Percentiles rank a stretch among this genome's conserved stretches.
These are phyloP conservation scores for Nomada goodeniana DNA, from an alignment of 2,888 invertebrate species.

Conservation along the genomic window DNA sequence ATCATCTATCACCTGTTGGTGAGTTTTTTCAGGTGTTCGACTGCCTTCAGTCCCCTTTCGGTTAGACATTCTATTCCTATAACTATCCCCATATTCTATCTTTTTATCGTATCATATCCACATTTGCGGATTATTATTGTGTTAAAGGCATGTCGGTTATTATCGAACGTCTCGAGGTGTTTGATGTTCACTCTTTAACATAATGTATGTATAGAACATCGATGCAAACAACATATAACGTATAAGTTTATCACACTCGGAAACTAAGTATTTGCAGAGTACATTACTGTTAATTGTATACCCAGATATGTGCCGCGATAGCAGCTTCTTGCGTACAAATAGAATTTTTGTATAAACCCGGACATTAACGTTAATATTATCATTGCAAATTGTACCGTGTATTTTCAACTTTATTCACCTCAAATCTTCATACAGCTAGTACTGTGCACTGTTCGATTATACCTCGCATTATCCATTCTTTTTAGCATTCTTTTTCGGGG, in stretches of 20 bases:
- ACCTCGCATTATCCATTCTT: background rate
- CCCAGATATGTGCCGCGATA: background rate
- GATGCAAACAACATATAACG: conserved; percentile 26
- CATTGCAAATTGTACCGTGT: conserved; percentile 1
- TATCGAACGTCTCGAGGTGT: conserved; percentile 57
- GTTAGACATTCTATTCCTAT: conserved; percentile 40
- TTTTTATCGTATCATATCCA: conserved; percentile 17
- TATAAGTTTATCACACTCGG: conserved; percentile 25
- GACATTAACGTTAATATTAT: background rate
- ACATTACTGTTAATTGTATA: background rate
- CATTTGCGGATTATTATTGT: conserved; percentile 47
- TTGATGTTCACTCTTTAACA: conserved; percentile 69
- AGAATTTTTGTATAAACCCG: conserved; percentile 26
- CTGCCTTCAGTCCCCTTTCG: conserved; percentile 57
- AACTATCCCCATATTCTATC: conserved; percentile 24
- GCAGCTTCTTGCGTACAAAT: conserved; percentile 7
- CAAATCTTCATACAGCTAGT: background rate
- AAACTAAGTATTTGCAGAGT: conserved; percentile 57
- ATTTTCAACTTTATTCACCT: background rate
- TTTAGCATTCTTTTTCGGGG: background rate
- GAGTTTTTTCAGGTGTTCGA: conserved; percentile 70
- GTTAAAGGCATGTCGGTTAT: conserved; percentile 71
- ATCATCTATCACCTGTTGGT: conserved; percentile 64
- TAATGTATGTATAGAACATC: conserved; percentile 27
- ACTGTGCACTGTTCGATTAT: background rate